Conservation (phyloP, 2,113 vertebrate species). For the Bos indicus region DNA sequence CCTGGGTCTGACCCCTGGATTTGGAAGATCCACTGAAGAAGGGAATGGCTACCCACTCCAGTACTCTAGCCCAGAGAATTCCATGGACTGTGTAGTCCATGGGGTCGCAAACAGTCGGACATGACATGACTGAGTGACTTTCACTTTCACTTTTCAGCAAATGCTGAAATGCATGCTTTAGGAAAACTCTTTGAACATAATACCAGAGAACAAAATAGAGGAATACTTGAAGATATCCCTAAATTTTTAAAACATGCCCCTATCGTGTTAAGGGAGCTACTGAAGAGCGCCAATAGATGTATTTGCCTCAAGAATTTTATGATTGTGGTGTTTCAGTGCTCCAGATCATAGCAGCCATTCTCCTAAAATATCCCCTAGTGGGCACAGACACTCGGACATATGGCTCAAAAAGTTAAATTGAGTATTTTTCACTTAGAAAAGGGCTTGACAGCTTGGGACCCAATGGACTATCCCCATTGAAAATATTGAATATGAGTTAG, state of each 20-base stretch:
- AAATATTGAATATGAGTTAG: not conserved
- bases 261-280: not conserved
- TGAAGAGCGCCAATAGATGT: not conserved
- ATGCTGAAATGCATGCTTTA: not conserved
- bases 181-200: not conserved
- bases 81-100: too few species aligned
- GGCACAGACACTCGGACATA: not conserved
- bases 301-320: not conserved
- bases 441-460: not conserved
- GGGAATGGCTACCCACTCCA: too few species aligned
- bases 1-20: too few species aligned
- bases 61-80: too few species aligned
- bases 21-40: too few species aligned
- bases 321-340: not conserved
- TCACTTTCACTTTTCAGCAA: not conserved
- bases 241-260: not conserved
- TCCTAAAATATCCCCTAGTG: not conserved
- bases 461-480: not conserved
- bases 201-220: not conserved
- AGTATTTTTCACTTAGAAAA: not conserved
- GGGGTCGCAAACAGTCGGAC: accelerated
- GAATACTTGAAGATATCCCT: not conserved
- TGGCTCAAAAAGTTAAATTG: not conserved
- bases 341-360: not conserved
- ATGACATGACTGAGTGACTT: too few species aligned